Conservation (phyloP, 2,888 invertebrate genomes). For the Tetragnatha montana region DNA sequence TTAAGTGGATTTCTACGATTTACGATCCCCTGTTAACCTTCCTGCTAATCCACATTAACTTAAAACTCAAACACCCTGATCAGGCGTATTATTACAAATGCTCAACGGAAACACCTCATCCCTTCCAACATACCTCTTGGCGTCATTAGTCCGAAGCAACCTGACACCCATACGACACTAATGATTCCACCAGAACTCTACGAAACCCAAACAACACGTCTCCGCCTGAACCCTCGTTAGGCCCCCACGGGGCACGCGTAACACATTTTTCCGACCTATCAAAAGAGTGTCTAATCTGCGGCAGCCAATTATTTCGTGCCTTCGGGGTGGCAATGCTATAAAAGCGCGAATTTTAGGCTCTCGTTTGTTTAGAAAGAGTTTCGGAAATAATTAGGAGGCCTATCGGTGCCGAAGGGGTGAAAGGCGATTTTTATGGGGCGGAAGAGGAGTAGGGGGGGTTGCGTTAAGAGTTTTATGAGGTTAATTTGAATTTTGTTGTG, state of each 20-base stretch:
- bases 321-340: constrained; percentile 13
- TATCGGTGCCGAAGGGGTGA: background rate
- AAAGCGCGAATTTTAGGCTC: constrained; percentile 1
- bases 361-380: background rate
- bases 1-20: no score
- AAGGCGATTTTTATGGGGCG: background rate
- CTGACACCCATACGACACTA: background rate
- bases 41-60: no score
- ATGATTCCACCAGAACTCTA: background rate
- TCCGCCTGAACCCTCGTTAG: background rate
- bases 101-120: no score
- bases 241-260: constrained; percentile 63
- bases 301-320: constrained; percentile 60
- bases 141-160: background rate
- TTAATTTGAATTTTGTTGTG: background rate
- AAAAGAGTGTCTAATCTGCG: constrained; percentile 31
- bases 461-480: background rate
- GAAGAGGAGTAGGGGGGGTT: background rate
- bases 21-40: no score
- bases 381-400: background rate
- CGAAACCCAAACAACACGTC: background rate
- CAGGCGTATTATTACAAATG: no score
- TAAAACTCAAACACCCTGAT: no score
- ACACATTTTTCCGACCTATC: constrained; percentile 35
- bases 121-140: background rate